Evolutionary conservation across 2,888 invertebrate genomes (phyloP).

Genomic region (Aproaerema taeniolella): DNA sequence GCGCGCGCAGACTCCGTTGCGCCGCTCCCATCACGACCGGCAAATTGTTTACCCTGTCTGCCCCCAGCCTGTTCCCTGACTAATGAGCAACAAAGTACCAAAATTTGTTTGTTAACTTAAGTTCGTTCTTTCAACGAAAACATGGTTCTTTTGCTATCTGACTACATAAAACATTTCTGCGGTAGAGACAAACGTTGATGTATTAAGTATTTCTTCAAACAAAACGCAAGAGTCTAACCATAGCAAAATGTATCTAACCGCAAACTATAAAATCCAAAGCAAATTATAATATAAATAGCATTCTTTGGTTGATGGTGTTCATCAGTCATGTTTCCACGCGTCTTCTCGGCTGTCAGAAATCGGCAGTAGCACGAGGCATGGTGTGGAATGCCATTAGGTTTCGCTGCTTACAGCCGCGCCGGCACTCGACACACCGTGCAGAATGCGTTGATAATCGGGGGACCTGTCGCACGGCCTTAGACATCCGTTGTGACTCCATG

Average conservation of each 20-base stretch:
- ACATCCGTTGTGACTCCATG: constrained; percentile 18
- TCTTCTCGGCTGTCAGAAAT: constrained; percentile 25
- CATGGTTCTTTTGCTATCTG: too few species aligned
- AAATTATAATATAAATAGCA: constrained; percentile 8
- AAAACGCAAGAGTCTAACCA: too few species aligned
- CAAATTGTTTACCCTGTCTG: constrained; percentile 30
- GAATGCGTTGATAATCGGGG: constrained; percentile 70
- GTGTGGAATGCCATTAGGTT: constrained; percentile 51
- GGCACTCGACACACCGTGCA: too few species aligned
- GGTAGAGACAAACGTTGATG: too few species aligned
- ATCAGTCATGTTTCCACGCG: constrained; percentile 17
- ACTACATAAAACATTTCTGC: too few species aligned
- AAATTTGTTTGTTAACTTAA: constrained; percentile 3
- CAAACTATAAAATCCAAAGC: too few species aligned
- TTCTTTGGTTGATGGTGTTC: constrained; percentile 16
- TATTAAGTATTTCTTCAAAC: too few species aligned
- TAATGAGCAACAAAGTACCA: background rate
- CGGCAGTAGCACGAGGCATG: constrained; percentile 44
- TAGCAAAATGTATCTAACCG: too few species aligned
- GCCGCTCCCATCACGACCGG: constrained; percentile 42
- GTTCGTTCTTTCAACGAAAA: background rate
- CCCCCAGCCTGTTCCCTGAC: background rate
- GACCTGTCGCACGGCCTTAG: constrained; percentile 71
- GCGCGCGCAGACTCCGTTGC: constrained; percentile 17
- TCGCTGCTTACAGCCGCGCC: too few species aligned